Evolutionary conservation across 2,888 invertebrate species (phyloP), one percentile per base, ranked within the genome.

Genomic region (Tipula helvola): DNA sequence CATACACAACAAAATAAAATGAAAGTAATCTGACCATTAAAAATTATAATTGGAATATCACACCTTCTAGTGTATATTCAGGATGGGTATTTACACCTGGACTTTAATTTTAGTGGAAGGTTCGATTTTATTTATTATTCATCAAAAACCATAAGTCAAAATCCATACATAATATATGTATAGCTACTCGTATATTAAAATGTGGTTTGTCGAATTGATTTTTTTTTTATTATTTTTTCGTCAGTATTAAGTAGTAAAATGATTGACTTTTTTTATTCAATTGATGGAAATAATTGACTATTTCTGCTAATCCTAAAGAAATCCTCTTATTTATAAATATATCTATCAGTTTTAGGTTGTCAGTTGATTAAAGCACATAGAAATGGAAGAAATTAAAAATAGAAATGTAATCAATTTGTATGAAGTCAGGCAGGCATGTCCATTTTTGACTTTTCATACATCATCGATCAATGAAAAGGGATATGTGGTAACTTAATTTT

Each of bases 31-130:
- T 71, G 71, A 71, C 71, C 71, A 71, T 71, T 28, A 18, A 71
- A 71, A 71, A 71, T 71, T 71, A 71, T 71, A 71, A 71, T 71
- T 71, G 71, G 71, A 71, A 71, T 71, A 71, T 71, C 71, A 71
- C 71, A 71, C 71, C 71, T 71, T 71, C 1, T 28, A 71, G 71
- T 71, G 18, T 71, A 39, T 5, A 39, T 7, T 28, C 71, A 71
- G 71, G 71, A 71, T 71, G 28, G 16, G 8, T 71, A 71, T 71
- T 71, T 71, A 71, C 71, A 71, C 71, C 71, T 71, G 71, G 71
- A 71, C 3, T 10, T 71, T 71, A n/a, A n/a, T 52, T 13, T 28
- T 57, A 8, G 18, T 18, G 16, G 28, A 57, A 18, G 57, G 18
- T 16, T 57, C 5, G 2, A 28, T 52, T 52, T 52, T 52, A 16